A percentile compares a stretch with the other conserved stretches of the same genome.
Evolutionary conservation across 2,797 vertebrate genomes (phyloP).

Genomic region (Gallirallus australis): DNA sequence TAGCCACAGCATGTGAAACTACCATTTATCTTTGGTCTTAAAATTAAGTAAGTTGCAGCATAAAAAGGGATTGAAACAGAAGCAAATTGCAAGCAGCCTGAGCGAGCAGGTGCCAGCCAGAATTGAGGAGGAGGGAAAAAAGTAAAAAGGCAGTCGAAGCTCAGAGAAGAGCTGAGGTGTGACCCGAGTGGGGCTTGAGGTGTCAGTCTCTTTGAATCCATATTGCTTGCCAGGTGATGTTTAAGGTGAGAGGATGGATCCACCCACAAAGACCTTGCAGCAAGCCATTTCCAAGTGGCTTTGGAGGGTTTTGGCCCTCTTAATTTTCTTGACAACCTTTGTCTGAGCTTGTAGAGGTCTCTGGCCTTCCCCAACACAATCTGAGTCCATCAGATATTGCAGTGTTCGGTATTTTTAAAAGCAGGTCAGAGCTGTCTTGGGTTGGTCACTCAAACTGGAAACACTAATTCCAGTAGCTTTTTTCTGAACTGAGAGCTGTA

Average conservation of each 20-base stretch:
- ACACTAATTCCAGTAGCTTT: neutral
- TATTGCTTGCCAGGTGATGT: neutral
- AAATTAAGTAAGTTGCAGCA: neutral
- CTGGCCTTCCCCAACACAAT: neutral
- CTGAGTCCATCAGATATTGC: neutral
- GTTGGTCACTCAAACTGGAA: neutral
- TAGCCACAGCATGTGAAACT: neutral
- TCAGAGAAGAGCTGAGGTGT: neutral
- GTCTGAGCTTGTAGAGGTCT: neutral
- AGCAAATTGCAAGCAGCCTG: neutral
- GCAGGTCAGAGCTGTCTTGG: neutral
- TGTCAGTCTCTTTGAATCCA: neutral
- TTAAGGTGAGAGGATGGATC: neutral
- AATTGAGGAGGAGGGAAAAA: neutral
- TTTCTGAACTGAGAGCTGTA: neutral
- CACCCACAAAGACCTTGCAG: neutral
- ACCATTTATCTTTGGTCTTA: neutral
- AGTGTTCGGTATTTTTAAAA: neutral
- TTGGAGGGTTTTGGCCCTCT: neutral
- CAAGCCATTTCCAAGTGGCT: neutral
- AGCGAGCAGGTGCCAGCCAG: neutral
- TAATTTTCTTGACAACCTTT: neutral
- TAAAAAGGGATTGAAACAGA: neutral
- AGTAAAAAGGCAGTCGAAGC: neutral
- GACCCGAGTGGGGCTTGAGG: neutral